Base-by-base conservation (phyloP, 2,113 vertebrate genomes). In the Apodemus speciosus region DNA sequence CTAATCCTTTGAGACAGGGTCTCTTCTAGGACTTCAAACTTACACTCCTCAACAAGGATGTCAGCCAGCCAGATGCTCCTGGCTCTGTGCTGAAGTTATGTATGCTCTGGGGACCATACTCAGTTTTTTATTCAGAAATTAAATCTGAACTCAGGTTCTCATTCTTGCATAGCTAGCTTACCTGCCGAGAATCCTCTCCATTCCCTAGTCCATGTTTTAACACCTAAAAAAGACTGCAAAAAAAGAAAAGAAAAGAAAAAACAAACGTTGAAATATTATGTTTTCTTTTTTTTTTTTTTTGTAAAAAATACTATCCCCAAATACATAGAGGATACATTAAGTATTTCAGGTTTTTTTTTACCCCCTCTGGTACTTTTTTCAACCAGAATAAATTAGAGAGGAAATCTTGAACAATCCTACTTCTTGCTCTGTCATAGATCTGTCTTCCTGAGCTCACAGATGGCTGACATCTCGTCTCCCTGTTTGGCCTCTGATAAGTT, bases 401-500 rank as follows among this genome's bases (percentile, higher is more conserved):
- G 49, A 93, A 94, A 71, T 14, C 38, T 79, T 30, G 1, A 2
- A 27, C 16, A 0, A 35, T 18, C 23, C n/a, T 92, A 23, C 64
- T 69, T 7, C 16, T 76, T n/a, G 1, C 30, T 76, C 53, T 86
- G 35, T 96, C 80, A 80, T 64, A 93, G 9, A 83, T 89, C 51
- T 94, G 73, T 76, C 88, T 73, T 94, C 40, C 64, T 14, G 85
- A 93, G 49, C 30, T 97, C 93, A 32, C 64, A 96, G 92, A 85
- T 84, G 76, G 73, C 88, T 96, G 95, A 86, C 88, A 95, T 85
- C 53, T 95, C 88, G 76, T 96, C 1, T 77, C n/a, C 15, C 79
- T 92, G 92, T 97, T 97, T 92, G 89, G 71, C 71, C 60, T 81
- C n/a, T 93, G 91, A 90, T 93, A 91, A 96, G 56, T 91, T 95